Evolutionary conservation across 2,888 invertebrate genomes (phyloP).

Genomic region (Folsomia manolachei): DNA sequence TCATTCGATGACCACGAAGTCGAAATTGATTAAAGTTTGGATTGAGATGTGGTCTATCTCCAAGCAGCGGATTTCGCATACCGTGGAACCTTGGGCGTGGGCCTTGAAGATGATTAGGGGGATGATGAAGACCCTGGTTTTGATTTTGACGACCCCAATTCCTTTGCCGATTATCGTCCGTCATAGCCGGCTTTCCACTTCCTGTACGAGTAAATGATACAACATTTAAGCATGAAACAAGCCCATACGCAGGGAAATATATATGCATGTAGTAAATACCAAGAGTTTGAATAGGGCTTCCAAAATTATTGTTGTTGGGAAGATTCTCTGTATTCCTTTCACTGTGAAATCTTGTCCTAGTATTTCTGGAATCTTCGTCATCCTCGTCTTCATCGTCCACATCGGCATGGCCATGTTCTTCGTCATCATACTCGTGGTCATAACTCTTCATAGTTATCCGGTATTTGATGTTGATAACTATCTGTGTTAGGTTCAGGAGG

Average conservation of each 20-base stretch:
- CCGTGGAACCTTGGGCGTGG: conserved; percentile 4
- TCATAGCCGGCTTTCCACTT: neutral
- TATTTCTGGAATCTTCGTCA: conserved; percentile 38
- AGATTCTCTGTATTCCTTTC: conserved; percentile 45
- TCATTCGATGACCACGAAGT: conserved; percentile 16
- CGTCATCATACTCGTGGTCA: conserved; percentile 14
- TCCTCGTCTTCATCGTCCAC: conserved; percentile 39
- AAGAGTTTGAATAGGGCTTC: conserved; percentile 42
- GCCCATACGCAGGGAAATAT: no score
- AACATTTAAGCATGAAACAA: neutral
- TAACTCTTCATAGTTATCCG: conserved; percentile 9
- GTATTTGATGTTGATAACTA: conserved; percentile 11
- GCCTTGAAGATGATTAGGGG: neutral
- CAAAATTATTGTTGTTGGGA: neutral
- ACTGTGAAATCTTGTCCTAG: conserved; percentile 41
- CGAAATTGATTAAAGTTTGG: conserved; percentile 24
- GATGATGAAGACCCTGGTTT: conserved; percentile 7
- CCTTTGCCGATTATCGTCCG: neutral
- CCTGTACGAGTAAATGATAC: neutral
- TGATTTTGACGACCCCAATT: conserved; percentile 5
- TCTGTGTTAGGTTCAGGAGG: neutral
- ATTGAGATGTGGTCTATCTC: conserved; percentile 25
- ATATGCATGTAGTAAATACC: no score
- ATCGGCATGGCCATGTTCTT: conserved; percentile 11
- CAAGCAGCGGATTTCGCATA: neutral